phyloP scores from a whole-genome alignment of 1,140 invertebrate genomes.

The Brachystomella parvula region DNA sequence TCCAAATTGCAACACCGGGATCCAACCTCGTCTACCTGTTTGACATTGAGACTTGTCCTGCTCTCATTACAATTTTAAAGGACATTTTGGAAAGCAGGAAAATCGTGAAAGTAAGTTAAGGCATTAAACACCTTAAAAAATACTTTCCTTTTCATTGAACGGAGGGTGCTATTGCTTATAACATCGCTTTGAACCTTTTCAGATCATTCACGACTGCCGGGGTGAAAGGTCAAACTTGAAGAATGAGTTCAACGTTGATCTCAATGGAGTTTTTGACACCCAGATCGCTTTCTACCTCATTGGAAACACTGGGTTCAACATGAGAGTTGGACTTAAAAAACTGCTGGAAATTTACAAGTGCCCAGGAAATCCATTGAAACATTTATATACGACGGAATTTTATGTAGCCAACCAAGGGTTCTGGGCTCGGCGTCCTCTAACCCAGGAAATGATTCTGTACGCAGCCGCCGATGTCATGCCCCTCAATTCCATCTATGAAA shows the following conservation, averaged over 20 bases:
- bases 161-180: background rate
- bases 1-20: background rate
- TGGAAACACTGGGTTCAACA: background rate
- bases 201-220: slow-evolving; percentile 6
- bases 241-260: background rate
- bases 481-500: background rate
- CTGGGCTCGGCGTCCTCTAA: slow-evolving; percentile 4
- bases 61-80: background rate
- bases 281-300: background rate
- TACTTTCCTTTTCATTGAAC: background rate
- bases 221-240: background rate
- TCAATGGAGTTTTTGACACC: background rate
- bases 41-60: background rate
- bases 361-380: background rate
- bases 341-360: background rate
- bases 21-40: background rate
- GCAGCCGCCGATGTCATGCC: background rate
- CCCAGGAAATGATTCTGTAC: background rate
- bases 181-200: too few species aligned
- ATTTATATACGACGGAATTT: background rate
- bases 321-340: background rate
- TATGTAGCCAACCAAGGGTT: slow-evolving; percentile 1
- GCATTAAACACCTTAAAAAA: background rate
- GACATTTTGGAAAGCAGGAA: background rate
- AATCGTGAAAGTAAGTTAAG: background rate